Base-by-base conservation (phyloP, 2,113 vertebrate species). In the Nansenia antarctica region DNA sequence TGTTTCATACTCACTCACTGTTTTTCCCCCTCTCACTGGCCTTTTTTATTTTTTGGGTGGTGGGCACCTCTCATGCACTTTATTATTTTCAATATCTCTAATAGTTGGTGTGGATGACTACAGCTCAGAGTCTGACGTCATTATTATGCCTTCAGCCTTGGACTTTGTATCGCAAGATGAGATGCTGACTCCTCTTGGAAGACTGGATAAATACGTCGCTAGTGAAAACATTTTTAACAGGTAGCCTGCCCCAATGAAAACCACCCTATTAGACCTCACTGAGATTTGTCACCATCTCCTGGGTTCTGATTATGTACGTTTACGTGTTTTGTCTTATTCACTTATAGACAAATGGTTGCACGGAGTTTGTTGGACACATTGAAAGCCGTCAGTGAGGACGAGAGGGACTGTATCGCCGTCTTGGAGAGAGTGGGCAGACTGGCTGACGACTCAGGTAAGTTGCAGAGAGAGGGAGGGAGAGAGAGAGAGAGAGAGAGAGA, bases 91-190 rank as follows among this genome's bases (percentile, higher is more conserved):
- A 89, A 88, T 94, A 90, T 95, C 82, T 95, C 90, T 95, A 91
- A 85, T 94, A 95, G 94, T 95, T 94, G 94, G 93, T 95, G 93
- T 94, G 92, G 94, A 95, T 94, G 94, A 93, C 93, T 95, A 92
- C 93, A 94, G 92, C 92, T 95, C 94, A 93, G 94, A 95, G 91
- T 95, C 93, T 95, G 94, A 95, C 93, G 89, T 94, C 91, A 93
- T 95, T 93, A 92, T 95, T 94, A 88, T 94, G 89, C 92, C 93
- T 94, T 94, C 94, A 95, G 94, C 94, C 91, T 88, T 96, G 94
- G 95, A 96, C 91, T 95, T 95, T 88, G 92, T 96, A 88, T 94
- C 94, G 88, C 94, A 96, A 94, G 95, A 96, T 95, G 95, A 96
- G 89, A 94, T 95, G 94, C 91, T 96, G 93, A 96, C 94, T 24